Percentiles rank a stretch among this genome's conserved stretches.
These are phyloP conservation scores for Rhingia campestris DNA, from an alignment of 2,888 invertebrate genomes.

Conservation along the genomic window DNA sequence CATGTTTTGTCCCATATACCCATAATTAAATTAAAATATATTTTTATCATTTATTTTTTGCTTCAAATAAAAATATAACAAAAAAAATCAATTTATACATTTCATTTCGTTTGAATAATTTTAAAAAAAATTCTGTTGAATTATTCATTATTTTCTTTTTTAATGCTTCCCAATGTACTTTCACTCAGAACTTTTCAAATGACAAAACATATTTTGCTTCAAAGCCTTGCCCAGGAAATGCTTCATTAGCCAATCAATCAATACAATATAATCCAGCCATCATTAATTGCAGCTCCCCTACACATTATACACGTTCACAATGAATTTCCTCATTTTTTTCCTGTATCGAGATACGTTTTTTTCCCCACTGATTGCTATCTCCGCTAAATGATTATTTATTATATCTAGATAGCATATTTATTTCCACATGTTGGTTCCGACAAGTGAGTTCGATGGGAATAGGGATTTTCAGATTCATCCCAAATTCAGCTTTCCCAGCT, in stretches of 20 bases:
- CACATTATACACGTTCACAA: not conserved
- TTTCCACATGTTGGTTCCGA: not conserved
- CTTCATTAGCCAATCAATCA: constrained; percentile 65
- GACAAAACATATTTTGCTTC: constrained; percentile 8
- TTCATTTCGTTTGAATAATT: constrained; percentile 49
- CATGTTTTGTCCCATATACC: no score
- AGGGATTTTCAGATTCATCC: not conserved
- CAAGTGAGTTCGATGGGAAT: no score
- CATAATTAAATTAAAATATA: constrained; percentile 24
- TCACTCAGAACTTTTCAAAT: constrained; percentile 32
- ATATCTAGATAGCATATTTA: constrained; percentile 9
- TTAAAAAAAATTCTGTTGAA: constrained; percentile 34
- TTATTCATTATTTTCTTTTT: constrained; percentile 52
- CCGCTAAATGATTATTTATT: constrained; percentile 32
- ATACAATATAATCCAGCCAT: constrained; percentile 55
- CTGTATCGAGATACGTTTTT: constrained; percentile 7
- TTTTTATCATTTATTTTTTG: no score
- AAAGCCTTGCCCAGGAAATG: constrained; percentile 27
- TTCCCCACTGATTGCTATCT: constrained; percentile 31
- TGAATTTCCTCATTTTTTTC: constrained; percentile 19
- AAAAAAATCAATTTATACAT: constrained; percentile 35
- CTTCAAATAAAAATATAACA: constrained; percentile 8
- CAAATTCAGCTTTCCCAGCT: not conserved
- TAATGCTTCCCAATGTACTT: constrained; percentile 30
- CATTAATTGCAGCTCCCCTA: constrained; percentile 31